Evolutionary conservation across 2,113 vertebrate species (phyloP), one percentile per base, ranked within the genome.

Genomic region (Balaeniceps rex): DNA sequence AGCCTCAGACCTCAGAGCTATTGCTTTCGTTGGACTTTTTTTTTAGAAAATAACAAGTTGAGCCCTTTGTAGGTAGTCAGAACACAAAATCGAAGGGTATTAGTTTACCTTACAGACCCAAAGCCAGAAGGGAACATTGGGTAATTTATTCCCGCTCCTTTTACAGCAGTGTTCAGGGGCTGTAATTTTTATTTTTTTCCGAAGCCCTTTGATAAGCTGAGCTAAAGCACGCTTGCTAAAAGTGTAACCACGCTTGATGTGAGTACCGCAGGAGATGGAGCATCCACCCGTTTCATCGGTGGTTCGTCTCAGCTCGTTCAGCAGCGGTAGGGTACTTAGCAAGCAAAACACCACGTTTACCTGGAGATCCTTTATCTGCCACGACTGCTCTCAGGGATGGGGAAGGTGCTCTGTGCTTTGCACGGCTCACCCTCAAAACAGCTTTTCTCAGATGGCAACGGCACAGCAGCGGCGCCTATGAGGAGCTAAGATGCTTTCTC

Each of bases 281-380:
- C 58, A 14, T 6, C 25, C 5, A 7, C 40, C 51, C 3, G 0
- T 2, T 3, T 33, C 12, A 0, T 8, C 0, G 4, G 49, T 26
- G 29, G 11, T 19, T 57, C 7, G 7, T 49, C 22, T 42, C n/a
- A 33, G 49, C 51, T 49, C 10, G 2, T 52, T 24, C 57, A 47
- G 52, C 29, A 7, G 4, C 72, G 61, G 9, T 1, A 9, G 51
- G 58, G 11, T 16, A 18, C 29, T 44, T 9, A 22, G 58, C 21
- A 26, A 49, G 46, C 36, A 13, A 34, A 79, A 34, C 51, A 16
- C 13, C 18, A 1, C 6, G 0, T 10, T 58, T 31, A 12, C 34
- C 54, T 1, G 0, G n/a, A 68, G 6, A 74, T 12, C 68, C 38
- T 57, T 31, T 4, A 4, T 14, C 44, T 38, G 36, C 70, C 2